A percentile compares a stretch with the other conserved stretches of the same genome.
These are phyloP conservation scores for Apodemia hepburni DNA, from an alignment of 2,888 invertebrate genomes.

Conservation along the genomic window DNA sequence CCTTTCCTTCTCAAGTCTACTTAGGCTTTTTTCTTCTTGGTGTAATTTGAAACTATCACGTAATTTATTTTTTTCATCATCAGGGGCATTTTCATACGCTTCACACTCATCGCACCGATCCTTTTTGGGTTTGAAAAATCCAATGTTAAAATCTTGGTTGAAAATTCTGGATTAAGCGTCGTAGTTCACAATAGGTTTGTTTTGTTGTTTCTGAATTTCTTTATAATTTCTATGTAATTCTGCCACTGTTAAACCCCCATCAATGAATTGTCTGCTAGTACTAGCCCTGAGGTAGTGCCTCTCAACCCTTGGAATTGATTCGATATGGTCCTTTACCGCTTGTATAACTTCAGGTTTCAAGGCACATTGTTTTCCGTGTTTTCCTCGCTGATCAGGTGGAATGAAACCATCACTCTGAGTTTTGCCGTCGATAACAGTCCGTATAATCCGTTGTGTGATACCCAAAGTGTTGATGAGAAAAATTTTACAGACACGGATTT, in stretches of 20 bases:
- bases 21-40: conserved; percentile 29
- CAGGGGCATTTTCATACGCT: background rate
- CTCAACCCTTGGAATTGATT: conserved; percentile 14
- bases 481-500: too few relatives aligned
- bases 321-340: background rate
- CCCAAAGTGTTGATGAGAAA: background rate
- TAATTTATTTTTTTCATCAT: conserved; percentile 14
- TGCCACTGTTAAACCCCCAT: conserved; percentile 13
- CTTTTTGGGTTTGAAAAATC: background rate
- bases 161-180: conserved; percentile 1
- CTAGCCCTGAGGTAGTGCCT: conserved; percentile 14
- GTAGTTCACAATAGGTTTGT: conserved; percentile 6
- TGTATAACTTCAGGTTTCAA: background rate
- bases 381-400: background rate
- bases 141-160: conserved; percentile 1
- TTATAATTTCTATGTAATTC: conserved; percentile 10
- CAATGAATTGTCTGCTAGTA: background rate
- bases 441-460: background rate
- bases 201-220: background rate
- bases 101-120: background rate
- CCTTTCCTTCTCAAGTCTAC: conserved; percentile 29
- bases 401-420: background rate
- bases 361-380: background rate
- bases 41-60: conserved; percentile 23
- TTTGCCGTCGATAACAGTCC: background rate